Base-by-base conservation (phyloP, 2,113 vertebrate genomes). In the Murina feae region DNA sequence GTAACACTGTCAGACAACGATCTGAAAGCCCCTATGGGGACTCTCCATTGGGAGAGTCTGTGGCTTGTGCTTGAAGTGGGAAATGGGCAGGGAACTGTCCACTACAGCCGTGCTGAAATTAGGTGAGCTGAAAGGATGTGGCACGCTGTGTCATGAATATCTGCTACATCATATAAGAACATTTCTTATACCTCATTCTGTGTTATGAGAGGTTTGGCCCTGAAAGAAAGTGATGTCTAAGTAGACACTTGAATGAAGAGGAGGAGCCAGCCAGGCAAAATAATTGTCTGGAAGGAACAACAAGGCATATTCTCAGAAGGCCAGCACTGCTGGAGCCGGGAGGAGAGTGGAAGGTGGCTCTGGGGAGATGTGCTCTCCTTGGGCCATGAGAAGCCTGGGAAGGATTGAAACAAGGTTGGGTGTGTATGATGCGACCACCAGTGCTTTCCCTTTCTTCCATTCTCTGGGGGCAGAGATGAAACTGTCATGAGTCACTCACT, bases 131-230 rank as follows among this genome's bases (percentile, higher is more conserved):
- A 25, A 69, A 69, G 35, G 39, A 55, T 2, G 1, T 3, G 16
- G 49, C 42, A 49, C 1, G 1, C 20, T 0, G 9, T 8, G 0
- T 80, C 1, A 0, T 20, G 17, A 53, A 49, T 3, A 0, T 35
- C 75, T 58, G 42, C 83, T n/a, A 5, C 16, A 0, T 65, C 76
- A 16, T 55, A 42, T 30, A n/a, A 53, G 89, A 58, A 58, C n/a
- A 42, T 58, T 92, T 51, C 20, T 20, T 18, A 60, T 55, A 44
- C 25, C 51, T 23, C 37, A 10, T 37, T 71, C 75, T 21, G 0
- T 68, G 16, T 32, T 90, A 63, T 30, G 18, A 39, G 39, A 88
- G 18, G 14, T 0, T 51, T 90, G 69, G 17, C 30, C 16, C 76
- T 39, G 51, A 79, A 79, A 92, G 35, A 39, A 47, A 74, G 5